Evolutionary conservation across 2,888 invertebrate species (phyloP), one percentile per base, ranked within the genome.

Genomic region (Eupithecia subumbrata): DNA sequence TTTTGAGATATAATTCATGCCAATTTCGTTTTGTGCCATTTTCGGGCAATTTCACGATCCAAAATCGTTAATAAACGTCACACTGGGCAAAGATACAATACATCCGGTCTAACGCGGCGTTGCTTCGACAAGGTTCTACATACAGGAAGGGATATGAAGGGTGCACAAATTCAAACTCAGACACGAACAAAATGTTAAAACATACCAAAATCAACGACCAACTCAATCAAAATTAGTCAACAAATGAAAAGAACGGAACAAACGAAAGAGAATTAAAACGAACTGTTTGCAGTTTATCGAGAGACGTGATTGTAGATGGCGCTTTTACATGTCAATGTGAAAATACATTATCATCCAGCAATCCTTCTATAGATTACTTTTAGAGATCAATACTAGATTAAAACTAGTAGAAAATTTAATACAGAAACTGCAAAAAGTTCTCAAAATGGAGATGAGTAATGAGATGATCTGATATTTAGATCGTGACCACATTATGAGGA

Each of bases 81-180:
- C 77, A 67, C 60, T 68, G 68, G 69, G 68, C 22, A 63, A 37
- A 66, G 67, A 69, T 63, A 63, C 18, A 30, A 11, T 30, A 63
- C 16, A n/a, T 71, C 72, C 78, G 75, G 71, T 74, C 69, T 78
- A 76, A 72, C 68, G 76, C 76, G 73, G 72, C 76, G 75, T 71
- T 73, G 74, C 60, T 74, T 75, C 72, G 77, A 73, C 71, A 76
- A 73, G 76, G 67, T 71, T 74, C 72, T 84, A 84, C 79, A 80
- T 85, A 86, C 82, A 81, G 88, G 77, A 77, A 30, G 87, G 84
- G 72, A 72, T 60, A 76, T 87, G 89, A 84, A 85, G 85, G 87
- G 90, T 90, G 91, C 91, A 88, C 86, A 87, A 89, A 89, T 89
- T 90, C 89, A 89, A 89, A 87, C 85, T 88, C 87, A 86, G 87